These are phyloP conservation scores for Pseudopipra pipra DNA, from an alignment of 2,113 vertebrate species.

Conservation along the genomic window DNA sequence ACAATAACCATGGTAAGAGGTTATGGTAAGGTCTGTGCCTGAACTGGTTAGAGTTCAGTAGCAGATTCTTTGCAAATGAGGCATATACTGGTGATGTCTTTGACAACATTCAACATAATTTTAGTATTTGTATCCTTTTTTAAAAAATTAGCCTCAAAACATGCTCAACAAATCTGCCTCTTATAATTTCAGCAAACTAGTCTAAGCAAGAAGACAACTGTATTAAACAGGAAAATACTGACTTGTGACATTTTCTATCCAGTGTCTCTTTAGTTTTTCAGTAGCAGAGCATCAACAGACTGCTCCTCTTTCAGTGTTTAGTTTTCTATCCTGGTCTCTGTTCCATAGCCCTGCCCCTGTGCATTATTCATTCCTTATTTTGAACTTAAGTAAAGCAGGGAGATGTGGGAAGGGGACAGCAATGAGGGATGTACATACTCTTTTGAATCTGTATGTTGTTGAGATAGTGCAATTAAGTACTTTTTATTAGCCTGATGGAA, in stretches of 20 bases:
- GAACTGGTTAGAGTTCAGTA: constrained; percentile 48
- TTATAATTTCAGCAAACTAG: background rate
- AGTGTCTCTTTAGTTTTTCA: background rate
- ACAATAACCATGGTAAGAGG: constrained; percentile 11
- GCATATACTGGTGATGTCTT: constrained; percentile 6
- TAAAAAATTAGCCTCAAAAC: background rate
- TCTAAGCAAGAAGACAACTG: background rate
- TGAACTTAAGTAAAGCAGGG: background rate
- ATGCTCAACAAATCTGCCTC: background rate
- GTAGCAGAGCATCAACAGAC: background rate
- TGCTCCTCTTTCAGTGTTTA: background rate
- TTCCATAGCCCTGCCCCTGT: background rate
- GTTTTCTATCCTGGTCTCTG: background rate
- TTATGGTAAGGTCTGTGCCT: constrained; percentile 31
- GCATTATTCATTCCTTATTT: background rate
- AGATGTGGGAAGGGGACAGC: background rate
- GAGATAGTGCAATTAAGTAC: background rate
- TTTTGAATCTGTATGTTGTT: background rate
- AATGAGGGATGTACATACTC: background rate
- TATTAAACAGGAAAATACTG: background rate
- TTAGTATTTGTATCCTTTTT: constrained; percentile 9
- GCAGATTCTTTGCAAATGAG: constrained; percentile 47
- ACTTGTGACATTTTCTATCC: background rate
- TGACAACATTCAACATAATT: constrained; percentile 2
- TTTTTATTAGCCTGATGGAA: background rate